phyloP scores from a whole-genome alignment of 2,113 vertebrate genomes.

The Mobula hypostoma region DNA sequence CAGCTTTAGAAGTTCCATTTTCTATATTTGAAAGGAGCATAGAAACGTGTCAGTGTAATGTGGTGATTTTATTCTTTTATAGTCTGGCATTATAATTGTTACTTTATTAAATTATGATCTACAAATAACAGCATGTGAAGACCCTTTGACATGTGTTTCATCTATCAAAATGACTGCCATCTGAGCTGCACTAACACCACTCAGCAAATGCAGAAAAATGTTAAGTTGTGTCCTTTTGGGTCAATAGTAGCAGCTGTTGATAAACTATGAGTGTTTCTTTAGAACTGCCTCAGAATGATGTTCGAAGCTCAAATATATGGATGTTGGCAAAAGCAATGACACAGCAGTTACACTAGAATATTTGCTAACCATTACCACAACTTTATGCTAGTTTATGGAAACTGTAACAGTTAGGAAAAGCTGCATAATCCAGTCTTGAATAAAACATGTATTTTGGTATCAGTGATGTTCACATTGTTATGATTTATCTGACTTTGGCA shows the following conservation, averaged over 20 bases:
- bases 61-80: neutral
- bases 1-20: neutral
- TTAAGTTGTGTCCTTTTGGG: neutral
- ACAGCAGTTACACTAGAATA: neutral
- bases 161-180: neutral
- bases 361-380: neutral
- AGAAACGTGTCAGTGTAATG: neutral
- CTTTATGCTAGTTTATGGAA: neutral
- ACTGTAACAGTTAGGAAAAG: slow-evolving; percentile 6
- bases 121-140: neutral
- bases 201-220: neutral
- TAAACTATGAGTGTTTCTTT: neutral
- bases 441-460: neutral
- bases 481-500: neutral
- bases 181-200: neutral
- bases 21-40: neutral
- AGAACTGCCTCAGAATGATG: neutral
- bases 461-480: neutral
- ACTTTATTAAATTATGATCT: neutral
- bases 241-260: neutral
- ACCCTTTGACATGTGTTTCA: neutral
- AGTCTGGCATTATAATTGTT: neutral
- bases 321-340: slow-evolving; percentile 1
- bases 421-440: neutral
- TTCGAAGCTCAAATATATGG: neutral